Percentiles rank a stretch among this genome's conserved stretches.
phyloP scores from a whole-genome alignment of 2,797 vertebrate genomes.

The Pangasius krempfi region DNA sequence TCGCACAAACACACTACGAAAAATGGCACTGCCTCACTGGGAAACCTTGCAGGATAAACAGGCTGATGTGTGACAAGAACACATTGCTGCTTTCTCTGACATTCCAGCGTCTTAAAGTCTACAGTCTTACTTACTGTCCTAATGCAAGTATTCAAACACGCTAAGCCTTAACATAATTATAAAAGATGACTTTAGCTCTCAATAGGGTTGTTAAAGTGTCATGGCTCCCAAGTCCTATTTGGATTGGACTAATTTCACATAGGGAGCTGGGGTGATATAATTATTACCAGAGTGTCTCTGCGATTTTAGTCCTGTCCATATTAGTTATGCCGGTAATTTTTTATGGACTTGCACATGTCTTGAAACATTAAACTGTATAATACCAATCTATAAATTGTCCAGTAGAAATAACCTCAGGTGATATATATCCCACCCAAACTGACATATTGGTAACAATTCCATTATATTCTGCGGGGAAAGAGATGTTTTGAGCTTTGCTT shows the following conservation, averaged over 20 bases:
- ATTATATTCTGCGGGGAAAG: neutral
- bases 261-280: neutral
- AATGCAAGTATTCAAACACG: slow-evolving; percentile 30
- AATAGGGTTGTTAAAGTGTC: neutral
- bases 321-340: neutral
- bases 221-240: slow-evolving; percentile 1
- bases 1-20: slow-evolving; percentile 32
- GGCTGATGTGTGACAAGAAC: slow-evolving; percentile 34
- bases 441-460: neutral
- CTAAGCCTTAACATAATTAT: neutral
- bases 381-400: neutral
- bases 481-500: neutral
- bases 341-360: no score
- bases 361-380: slow-evolving; percentile 2
- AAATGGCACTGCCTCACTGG: slow-evolving; percentile 53
- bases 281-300: neutral
- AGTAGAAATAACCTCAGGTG: neutral
- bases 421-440: neutral
- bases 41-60: slow-evolving; percentile 49
- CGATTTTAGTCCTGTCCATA: neutral
- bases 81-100: slow-evolving; percentile 5
- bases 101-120: neutral
- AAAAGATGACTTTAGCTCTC: slow-evolving; percentile 19
- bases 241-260: neutral
- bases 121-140: slow-evolving; percentile 7